Conservation (phyloP, 2,888 invertebrate genomes). For the Eupeodes luniger region DNA sequence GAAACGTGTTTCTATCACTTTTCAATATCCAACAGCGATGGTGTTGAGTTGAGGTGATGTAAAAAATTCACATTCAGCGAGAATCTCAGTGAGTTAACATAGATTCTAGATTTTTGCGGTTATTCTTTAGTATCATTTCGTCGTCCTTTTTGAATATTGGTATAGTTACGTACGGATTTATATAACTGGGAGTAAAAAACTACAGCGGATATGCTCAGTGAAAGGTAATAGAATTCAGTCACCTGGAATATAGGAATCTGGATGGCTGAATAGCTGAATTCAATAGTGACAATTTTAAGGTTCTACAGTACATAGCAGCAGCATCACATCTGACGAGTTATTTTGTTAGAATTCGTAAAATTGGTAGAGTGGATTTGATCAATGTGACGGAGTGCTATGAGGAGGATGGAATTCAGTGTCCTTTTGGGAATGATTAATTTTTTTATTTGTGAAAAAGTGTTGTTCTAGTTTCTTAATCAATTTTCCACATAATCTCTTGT, state of each 20-base stretch:
- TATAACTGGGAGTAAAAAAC: neutral
- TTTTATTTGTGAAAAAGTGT: no score
- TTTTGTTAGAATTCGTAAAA: constrained; percentile 23
- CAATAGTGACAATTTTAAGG: neutral
- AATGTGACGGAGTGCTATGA: neutral
- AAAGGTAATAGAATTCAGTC: constrained; percentile 16
- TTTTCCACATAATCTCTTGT: no score
- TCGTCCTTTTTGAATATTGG: neutral
- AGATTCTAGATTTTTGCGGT: constrained; percentile 7
- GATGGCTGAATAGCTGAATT: neutral
- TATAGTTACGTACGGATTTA: neutral
- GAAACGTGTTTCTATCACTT: constrained; percentile 22
- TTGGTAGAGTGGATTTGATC: neutral
- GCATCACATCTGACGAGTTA: no score
- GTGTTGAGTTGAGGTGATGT: neutral
- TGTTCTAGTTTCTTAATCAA: no score
- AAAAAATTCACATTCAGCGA: neutral
- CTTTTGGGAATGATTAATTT: no score
- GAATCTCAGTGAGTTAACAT: constrained; percentile 9
- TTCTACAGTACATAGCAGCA: neutral
- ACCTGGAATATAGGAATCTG: constrained; percentile 1
- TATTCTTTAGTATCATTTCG: neutral
- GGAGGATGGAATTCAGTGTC: no score
- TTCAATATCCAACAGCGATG: neutral
- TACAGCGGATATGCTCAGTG: neutral